phyloP scores from a whole-genome alignment of 2,888 invertebrate species.

The Strigamia maritima region DNA sequence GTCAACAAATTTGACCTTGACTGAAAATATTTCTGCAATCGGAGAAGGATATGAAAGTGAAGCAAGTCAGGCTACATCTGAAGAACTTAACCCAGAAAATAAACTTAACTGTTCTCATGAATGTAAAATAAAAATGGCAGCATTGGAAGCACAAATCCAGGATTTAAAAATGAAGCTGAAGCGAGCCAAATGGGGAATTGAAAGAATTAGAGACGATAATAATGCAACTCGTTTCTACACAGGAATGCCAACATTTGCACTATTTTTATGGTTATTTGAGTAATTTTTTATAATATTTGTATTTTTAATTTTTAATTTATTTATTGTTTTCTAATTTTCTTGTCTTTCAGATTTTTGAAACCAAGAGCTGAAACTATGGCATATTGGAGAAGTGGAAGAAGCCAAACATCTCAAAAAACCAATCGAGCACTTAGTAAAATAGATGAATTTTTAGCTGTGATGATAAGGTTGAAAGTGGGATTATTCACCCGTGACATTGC shows the following conservation, averaged over 20 bases:
- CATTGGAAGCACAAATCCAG: background rate
- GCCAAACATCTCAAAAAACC: background rate
- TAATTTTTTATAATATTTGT: no score
- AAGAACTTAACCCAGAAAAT: no score
- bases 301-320: background rate
- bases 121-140: no score
- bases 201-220: background rate
- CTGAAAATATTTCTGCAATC: no score
- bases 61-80: no score
- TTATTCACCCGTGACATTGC: constrained; percentile 2
- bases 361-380: background rate
- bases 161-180: no score
- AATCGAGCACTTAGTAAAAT: background rate
- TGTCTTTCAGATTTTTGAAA: background rate
- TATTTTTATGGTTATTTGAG: background rate
- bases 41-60: no score
- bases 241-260: background rate
- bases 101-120: no score
- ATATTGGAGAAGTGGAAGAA: background rate
- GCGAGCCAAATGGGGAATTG: background rate
- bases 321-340: background rate
- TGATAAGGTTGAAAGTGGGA: background rate
- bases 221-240: background rate
- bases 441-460: constrained; percentile 8
- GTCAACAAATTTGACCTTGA: no score